Evolutionary conservation across 2,797 vertebrate genomes (phyloP).

Genomic region (Galago senegalensis): DNA sequence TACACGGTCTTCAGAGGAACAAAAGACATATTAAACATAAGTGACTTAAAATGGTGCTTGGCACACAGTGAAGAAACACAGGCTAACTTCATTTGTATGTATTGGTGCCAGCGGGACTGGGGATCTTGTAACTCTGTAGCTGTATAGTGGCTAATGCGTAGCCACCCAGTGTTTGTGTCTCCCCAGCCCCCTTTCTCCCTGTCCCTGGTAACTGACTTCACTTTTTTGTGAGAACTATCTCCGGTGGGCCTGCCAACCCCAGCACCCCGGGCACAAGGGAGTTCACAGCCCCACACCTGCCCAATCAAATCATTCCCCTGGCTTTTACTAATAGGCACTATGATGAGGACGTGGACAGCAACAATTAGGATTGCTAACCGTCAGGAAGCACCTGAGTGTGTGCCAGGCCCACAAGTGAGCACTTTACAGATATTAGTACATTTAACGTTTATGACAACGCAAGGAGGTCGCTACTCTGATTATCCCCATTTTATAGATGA

Average conservation of each 20-base stretch:
- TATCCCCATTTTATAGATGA: not conserved
- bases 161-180: not conserved
- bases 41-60: not conserved
- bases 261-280: not conserved
- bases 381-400: not conserved
- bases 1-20: not conserved
- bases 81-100: not conserved
- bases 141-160: rapidly evolving
- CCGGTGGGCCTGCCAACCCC: not conserved
- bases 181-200: not conserved
- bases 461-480: not conserved
- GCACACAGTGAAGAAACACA: not conserved
- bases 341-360: not conserved
- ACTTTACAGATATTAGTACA: not conserved
- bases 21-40: not conserved
- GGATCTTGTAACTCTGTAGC: not conserved
- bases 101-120: not conserved
- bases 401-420: not conserved
- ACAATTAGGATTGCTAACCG: not conserved
- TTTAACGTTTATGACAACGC: not conserved
- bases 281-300: not conserved
- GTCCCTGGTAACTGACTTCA: not conserved
- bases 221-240: not conserved
- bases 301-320: not conserved
- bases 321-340: not conserved